Percentiles rank a stretch among this genome's conserved stretches.
Evolutionary conservation across 2,797 vertebrate species (phyloP).

Genomic region (Molossus alvarezi): DNA sequence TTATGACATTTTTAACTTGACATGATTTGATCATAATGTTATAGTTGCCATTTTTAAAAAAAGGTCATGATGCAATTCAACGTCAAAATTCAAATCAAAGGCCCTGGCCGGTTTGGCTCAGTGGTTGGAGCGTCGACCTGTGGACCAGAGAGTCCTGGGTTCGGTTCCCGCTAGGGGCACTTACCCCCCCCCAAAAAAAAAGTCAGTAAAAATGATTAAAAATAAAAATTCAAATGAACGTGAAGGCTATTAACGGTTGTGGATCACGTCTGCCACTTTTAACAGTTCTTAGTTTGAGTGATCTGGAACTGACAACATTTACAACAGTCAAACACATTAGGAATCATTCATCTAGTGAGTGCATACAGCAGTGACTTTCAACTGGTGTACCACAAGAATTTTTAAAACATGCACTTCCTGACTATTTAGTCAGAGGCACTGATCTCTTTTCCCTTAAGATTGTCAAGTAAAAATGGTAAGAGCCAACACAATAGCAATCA

Average conservation of each 20-base stretch:
- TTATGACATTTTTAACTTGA: background rate
- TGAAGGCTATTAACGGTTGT: background rate
- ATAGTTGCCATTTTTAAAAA: constrained; percentile 2
- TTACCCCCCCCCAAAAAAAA: too few species aligned
- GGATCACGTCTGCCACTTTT: background rate
- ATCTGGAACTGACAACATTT: background rate
- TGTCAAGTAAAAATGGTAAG: background rate
- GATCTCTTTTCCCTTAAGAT: background rate
- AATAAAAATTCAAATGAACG: background rate
- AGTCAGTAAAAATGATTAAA: too few species aligned
- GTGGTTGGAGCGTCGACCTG: too few species aligned
- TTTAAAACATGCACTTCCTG: background rate
- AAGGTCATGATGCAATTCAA: background rate
- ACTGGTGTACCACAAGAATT: background rate
- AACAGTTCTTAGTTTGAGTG: background rate
- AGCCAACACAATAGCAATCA: background rate
- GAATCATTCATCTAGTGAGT: background rate
- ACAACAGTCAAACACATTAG: background rate
- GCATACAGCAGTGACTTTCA: background rate
- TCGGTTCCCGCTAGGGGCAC: too few species aligned
- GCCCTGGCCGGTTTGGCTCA: too few species aligned
- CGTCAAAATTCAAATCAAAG: constrained; percentile 14
- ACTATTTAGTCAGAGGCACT: background rate
- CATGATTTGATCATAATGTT: background rate
- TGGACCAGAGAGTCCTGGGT: too few species aligned